phyloP scores from a whole-genome alignment of 1,140 invertebrate genomes.

The Papilio xuthus region DNA sequence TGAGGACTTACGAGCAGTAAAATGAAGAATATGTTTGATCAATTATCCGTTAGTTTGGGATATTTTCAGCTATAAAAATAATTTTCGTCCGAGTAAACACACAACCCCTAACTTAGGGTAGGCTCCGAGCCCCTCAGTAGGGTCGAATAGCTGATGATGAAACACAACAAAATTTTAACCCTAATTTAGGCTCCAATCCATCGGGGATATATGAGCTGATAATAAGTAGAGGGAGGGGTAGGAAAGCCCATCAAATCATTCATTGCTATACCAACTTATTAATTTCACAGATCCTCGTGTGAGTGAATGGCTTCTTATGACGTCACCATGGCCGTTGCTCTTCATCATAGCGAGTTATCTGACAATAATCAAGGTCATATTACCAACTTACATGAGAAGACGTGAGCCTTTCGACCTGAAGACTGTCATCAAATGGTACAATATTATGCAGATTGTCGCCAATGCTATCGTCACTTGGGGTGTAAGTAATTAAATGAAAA shows the following conservation, averaged over 20 bases:
- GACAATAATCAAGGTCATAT: conserved; percentile 83
- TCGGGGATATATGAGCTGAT: too few species aligned
- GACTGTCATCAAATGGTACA: conserved; percentile 73
- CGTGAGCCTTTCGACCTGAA: conserved; percentile 64
- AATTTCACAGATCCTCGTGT: conserved; percentile 83
- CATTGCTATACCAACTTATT: neutral
- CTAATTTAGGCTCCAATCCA: too few species aligned
- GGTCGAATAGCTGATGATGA: too few species aligned
- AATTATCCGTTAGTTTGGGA: neutral
- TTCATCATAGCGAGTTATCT: conserved; percentile 84
- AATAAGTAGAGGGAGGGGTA: too few species aligned
- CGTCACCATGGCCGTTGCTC: conserved; percentile 78
- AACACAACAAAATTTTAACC: too few species aligned
- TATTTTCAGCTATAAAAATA: neutral
- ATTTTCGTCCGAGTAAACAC: too few species aligned
- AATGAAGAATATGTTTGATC: neutral
- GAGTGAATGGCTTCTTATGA: conserved; percentile 83
- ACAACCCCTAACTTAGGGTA: too few species aligned
- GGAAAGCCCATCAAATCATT: neutral
- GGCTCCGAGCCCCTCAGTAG: too few species aligned
- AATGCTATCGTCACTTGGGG: conserved; percentile 72
- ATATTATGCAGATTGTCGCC: conserved; percentile 71
- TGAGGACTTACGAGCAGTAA: neutral
- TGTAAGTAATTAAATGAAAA: conserved; percentile 55
- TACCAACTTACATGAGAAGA: conserved; percentile 82